Evolutionary conservation across 2,888 invertebrate genomes (phyloP).

Genomic region (Hesperia comma): DNA sequence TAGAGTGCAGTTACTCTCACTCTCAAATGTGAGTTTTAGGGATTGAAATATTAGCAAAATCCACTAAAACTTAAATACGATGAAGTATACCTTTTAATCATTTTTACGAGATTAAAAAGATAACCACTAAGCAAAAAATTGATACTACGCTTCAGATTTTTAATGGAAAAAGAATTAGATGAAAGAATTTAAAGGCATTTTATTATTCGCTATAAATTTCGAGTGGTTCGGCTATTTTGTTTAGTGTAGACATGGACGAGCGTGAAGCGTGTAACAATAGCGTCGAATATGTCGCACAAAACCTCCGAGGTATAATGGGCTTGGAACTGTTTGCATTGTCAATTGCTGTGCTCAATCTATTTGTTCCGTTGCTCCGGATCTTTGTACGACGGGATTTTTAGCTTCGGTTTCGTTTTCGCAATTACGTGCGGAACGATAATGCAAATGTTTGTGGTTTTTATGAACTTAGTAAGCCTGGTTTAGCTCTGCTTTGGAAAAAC

Average conservation of each 20-base stretch:
- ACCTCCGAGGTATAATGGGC: slow-evolving; percentile 21
- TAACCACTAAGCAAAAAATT: no score
- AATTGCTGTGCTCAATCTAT: slow-evolving; percentile 27
- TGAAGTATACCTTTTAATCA: no score
- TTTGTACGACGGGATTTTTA: slow-evolving; percentile 15
- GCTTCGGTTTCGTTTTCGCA: slow-evolving; percentile 10
- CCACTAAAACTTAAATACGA: no score
- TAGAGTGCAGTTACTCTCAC: no score
- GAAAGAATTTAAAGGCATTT: no score
- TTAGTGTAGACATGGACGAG: background rate
- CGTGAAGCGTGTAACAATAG: background rate
- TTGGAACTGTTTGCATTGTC: slow-evolving; percentile 26
- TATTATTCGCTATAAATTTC: background rate
- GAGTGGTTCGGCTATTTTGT: background rate
- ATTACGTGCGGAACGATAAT: slow-evolving; percentile 11
- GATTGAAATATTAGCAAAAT: no score
- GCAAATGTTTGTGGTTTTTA: background rate
- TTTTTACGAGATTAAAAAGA: no score
- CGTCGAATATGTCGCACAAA: slow-evolving; percentile 4
- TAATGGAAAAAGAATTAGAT: no score
- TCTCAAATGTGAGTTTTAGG: no score
- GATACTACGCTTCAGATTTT: no score
- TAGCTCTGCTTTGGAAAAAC: no score
- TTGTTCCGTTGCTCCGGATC: slow-evolving; percentile 17
- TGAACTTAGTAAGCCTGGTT: background rate